Conservation (phyloP, 2,797 vertebrate species). For the Poecilia wingei region DNA sequence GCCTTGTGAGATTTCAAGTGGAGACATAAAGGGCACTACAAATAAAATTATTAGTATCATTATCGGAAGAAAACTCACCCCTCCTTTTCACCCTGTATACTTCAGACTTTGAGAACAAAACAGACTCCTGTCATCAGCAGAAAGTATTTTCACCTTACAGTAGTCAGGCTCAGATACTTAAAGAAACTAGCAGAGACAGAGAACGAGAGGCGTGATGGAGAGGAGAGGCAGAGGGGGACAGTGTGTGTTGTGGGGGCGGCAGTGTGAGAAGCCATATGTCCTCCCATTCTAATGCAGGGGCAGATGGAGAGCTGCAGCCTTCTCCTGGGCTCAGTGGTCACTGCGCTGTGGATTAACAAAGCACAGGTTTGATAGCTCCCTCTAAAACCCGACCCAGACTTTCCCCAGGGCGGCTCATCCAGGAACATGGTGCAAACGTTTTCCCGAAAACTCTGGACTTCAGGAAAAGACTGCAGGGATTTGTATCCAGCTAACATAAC, state of each 20-base stretch:
- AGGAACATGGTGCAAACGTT: conserved; percentile 29
- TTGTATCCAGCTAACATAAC: background rate
- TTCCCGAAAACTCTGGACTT: conserved; percentile 15
- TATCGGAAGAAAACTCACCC: too few species aligned
- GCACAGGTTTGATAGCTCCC: conserved; percentile 48
- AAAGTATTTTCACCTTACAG: conserved; percentile 12
- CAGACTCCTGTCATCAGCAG: too few species aligned
- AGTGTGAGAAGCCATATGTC: conserved; percentile 59
- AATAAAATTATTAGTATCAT: too few species aligned
- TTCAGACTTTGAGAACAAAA: too few species aligned
- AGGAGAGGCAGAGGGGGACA: conserved; percentile 20
- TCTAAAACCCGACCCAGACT: conserved; percentile 33
- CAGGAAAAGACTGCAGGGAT: conserved; percentile 35
- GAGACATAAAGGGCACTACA: too few species aligned
- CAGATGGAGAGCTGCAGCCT: conserved; percentile 60
- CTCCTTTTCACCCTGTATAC: too few species aligned
- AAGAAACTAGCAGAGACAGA: conserved; percentile 11
- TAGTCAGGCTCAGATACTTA: conserved; percentile 23
- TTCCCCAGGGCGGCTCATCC: conserved; percentile 21
- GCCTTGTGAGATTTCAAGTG: too few species aligned
- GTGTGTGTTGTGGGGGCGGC: conserved; percentile 2
- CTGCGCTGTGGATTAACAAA: conserved; percentile 48
- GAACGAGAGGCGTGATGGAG: conserved; percentile 17
- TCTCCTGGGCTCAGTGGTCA: conserved; percentile 41
- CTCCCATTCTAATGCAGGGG: conserved; percentile 46